Conservation (phyloP, 2,797 vertebrate species). For the Heterohyrax brucei region DNA sequence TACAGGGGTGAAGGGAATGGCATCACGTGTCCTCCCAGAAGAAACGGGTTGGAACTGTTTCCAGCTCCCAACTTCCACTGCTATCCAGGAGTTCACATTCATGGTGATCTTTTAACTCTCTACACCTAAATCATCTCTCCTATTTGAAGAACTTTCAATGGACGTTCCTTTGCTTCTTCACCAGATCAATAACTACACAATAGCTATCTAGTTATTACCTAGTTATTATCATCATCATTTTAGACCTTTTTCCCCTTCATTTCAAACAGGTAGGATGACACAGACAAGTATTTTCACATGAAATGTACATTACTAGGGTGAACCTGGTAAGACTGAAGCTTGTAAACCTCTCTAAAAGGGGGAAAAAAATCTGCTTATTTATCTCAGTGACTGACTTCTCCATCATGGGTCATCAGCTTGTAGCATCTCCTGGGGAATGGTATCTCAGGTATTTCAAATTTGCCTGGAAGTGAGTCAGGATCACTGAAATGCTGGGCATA, state of each 20-base stretch:
- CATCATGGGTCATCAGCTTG: not conserved
- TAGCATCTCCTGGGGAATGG: not conserved
- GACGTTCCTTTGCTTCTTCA: not conserved
- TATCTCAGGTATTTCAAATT: not conserved
- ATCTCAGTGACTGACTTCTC: not conserved
- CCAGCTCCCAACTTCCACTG: not conserved
- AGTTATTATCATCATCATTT: not conserved
- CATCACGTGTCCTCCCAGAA: no score
- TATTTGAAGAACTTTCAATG: not conserved
- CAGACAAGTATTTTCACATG: not conserved
- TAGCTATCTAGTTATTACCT: not conserved
- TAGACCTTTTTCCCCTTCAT: not conserved
- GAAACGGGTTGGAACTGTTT: not conserved
- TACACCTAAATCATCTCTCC: not conserved
- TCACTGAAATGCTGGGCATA: not conserved
- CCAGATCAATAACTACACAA: not conserved
- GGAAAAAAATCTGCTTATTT: not conserved
- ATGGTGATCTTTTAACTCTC: not conserved
- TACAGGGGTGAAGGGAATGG: not conserved
- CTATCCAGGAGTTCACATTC: not conserved
- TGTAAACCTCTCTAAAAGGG: not conserved
- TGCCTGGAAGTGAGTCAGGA: not conserved
- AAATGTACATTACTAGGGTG: not conserved
- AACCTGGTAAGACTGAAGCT: not conserved
- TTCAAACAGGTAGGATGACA: no score